Evolutionary conservation across 2,113 vertebrate species (phyloP).

Genomic region (Campylomormyrus numenius): DNA sequence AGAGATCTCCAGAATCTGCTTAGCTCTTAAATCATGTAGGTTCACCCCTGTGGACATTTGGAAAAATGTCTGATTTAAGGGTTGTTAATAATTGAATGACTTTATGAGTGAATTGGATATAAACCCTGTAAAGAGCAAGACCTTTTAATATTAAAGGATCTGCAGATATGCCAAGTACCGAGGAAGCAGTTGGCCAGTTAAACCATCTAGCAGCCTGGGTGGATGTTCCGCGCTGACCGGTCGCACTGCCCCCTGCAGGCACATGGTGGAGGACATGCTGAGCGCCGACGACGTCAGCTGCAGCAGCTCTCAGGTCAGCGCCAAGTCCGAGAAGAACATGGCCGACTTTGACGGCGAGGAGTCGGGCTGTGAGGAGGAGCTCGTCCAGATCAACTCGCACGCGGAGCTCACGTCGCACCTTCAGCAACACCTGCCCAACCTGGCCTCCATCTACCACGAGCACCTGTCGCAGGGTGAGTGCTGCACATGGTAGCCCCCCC

Average conservation of each 20-base stretch:
- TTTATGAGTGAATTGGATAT: not conserved
- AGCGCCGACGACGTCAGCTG: slow-evolving; percentile 97
- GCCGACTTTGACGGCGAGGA: slow-evolving; percentile 98
- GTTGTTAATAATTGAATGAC: not conserved
- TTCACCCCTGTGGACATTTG: not conserved
- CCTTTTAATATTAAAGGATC: not conserved
- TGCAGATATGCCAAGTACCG: not conserved
- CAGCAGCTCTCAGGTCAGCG: slow-evolving; percentile 98
- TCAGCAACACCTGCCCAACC: slow-evolving; percentile 94
- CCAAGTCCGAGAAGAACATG: slow-evolving; percentile 99
- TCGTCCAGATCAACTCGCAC: slow-evolving; percentile 97
- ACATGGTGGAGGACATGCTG: slow-evolving; percentile 96
- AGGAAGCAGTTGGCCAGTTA: not conserved
- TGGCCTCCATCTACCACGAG: slow-evolving; percentile 97
- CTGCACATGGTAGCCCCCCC: not conserved
- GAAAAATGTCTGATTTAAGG: not conserved
- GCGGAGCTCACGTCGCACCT: slow-evolving; percentile 96
- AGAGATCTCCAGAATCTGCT: not conserved
- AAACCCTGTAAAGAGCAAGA: not conserved
- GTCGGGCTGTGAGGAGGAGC: slow-evolving; percentile 95
- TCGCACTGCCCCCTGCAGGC: slow-evolving; percentile 50
- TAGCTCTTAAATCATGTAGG: not conserved
- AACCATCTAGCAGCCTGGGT: not conserved
- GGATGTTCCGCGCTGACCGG: not conserved
- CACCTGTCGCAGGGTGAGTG: slow-evolving; percentile 91